These are phyloP conservation scores for Pollenia amentaria DNA, from an alignment of 2,888 invertebrate species.

Conservation along the genomic window DNA sequence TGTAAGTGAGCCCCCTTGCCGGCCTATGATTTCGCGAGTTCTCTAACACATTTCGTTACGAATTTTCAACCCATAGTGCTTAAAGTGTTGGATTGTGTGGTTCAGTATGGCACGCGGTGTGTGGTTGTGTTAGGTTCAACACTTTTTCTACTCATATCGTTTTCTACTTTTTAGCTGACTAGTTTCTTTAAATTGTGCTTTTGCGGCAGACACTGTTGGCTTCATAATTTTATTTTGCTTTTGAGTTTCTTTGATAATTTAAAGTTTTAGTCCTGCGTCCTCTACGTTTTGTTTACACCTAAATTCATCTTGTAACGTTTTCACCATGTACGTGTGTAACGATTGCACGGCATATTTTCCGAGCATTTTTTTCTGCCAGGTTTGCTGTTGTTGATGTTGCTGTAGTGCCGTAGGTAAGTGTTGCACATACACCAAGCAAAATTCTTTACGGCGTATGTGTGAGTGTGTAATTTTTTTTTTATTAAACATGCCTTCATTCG, in stretches of 20 bases:
- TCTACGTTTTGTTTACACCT: slow-evolving; percentile 2
- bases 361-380: slow-evolving; percentile 28
- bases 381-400: slow-evolving; percentile 5
- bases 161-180: background rate
- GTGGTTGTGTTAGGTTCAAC: slow-evolving; percentile 69
- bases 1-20: slow-evolving; percentile 18
- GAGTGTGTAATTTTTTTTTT: background rate
- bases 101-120: slow-evolving; percentile 64
- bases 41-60: slow-evolving; percentile 46
- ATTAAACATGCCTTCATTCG: slow-evolving; percentile 2
- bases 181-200: slow-evolving; percentile 3
- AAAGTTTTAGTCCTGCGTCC: slow-evolving; percentile 22
- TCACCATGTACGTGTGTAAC: background rate
- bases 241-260: slow-evolving; percentile 35
- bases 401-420: slow-evolving; percentile 55
- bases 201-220: slow-evolving; percentile 17
- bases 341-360: slow-evolving; percentile 53
- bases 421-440: slow-evolving; percentile 25
- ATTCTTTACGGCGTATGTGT: slow-evolving; percentile 18
- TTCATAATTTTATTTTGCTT: slow-evolving; percentile 61
- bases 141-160: slow-evolving; percentile 47
- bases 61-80: slow-evolving; percentile 54
- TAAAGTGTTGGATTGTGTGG: slow-evolving; percentile 43
- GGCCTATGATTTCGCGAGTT: slow-evolving; percentile 37
- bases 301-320: slow-evolving; percentile 18